phyloP scores from a whole-genome alignment of 1,140 invertebrate species.

The Brachionus asplanchnoidis region DNA sequence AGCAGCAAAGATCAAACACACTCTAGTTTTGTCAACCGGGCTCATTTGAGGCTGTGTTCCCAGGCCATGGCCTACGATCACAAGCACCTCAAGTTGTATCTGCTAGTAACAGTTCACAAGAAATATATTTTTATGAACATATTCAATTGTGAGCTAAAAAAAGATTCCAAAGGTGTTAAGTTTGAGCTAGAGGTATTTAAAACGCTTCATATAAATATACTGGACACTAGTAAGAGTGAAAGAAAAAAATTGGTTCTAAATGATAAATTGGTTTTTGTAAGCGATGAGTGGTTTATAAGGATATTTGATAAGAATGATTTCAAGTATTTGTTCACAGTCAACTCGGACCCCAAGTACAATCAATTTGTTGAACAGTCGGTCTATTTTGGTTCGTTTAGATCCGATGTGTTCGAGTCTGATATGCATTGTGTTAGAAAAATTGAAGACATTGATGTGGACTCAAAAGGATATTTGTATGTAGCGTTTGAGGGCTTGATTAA shows the following conservation, averaged over 20 bases:
- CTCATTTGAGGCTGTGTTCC: neutral
- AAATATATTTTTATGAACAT: conserved; percentile 1
- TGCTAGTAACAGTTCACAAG: neutral
- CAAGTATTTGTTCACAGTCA: conserved; percentile 1
- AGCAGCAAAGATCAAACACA: neutral
- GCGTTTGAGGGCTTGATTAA: neutral
- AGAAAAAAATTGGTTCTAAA: neutral
- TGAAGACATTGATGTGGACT: neutral
- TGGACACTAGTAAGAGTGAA: neutral
- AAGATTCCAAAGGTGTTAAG: neutral
- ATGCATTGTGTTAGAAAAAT: neutral
- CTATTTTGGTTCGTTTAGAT: neutral
- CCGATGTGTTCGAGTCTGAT: neutral
- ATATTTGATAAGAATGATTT: neutral
- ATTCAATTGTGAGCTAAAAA: neutral
- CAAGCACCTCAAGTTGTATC: neutral
- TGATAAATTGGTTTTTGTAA: neutral
- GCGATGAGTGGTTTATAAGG: neutral
- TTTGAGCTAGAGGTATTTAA: neutral
- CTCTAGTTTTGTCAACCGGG: neutral
- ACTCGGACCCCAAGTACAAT: neutral
- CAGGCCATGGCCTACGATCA: neutral
- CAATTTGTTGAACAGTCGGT: neutral
- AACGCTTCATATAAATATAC: neutral
- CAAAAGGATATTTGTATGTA: neutral